phyloP scores from a whole-genome alignment of 2,113 vertebrate species.

The Saccopteryx bilineata region DNA sequence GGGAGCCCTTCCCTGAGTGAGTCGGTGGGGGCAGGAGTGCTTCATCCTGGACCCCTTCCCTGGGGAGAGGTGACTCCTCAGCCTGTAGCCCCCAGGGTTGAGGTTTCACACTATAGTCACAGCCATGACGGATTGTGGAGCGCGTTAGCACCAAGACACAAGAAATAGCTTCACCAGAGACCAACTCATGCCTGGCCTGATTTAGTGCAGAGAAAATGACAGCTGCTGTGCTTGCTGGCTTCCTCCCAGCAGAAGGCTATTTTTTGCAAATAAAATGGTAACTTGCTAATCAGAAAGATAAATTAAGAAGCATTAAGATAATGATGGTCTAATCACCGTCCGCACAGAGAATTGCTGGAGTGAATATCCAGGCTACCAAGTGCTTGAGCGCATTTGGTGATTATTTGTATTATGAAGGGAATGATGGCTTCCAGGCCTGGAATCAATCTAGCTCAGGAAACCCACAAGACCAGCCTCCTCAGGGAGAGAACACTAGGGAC shows the following conservation, averaged over 20 bases:
- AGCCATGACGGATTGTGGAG: slow-evolving; percentile 60
- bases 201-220: slow-evolving; percentile 83
- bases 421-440: slow-evolving; percentile 78
- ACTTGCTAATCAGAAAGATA: slow-evolving; percentile 87
- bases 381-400: slow-evolving; percentile 76
- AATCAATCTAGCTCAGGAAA: slow-evolving; percentile 78
- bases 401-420: slow-evolving; percentile 81
- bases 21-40: background rate
- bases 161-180: slow-evolving; percentile 80
- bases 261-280: slow-evolving; percentile 87
- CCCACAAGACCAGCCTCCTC: slow-evolving; percentile 58
- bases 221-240: slow-evolving; percentile 84
- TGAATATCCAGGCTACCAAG: slow-evolving; percentile 81
- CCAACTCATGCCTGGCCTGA: slow-evolving; percentile 81
- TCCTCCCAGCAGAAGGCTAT: slow-evolving; percentile 84
- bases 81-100: background rate
- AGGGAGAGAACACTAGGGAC: slow-evolving; percentile 54
- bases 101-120: slow-evolving; percentile 30
- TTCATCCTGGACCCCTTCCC: slow-evolving; percentile 3
- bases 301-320: slow-evolving; percentile 87
- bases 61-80: slow-evolving; percentile 60
- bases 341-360: slow-evolving; percentile 83
- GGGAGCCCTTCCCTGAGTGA: background rate
- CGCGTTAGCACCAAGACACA: slow-evolving; percentile 61
- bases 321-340: slow-evolving; percentile 86